These are phyloP conservation scores for Labrus mixtus DNA, from an alignment of 2,113 vertebrate species.

Conservation along the genomic window DNA sequence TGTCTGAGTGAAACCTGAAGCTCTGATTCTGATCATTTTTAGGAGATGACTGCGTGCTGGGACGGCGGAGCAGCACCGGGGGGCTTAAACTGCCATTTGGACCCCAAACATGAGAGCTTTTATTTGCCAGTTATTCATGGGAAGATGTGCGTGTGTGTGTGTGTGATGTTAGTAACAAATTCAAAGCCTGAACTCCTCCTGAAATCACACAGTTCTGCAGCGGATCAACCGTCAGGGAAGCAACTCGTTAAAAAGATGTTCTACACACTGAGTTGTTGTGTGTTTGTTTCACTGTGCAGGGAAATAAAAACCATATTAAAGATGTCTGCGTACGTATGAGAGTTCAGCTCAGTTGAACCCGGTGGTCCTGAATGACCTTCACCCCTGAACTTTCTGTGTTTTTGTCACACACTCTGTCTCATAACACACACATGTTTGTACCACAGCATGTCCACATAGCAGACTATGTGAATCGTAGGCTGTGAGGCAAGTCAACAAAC, in stretches of 20 bases:
- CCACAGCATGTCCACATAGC: too few species aligned
- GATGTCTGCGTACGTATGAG: too few species aligned
- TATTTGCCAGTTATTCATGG: conserved; percentile 57
- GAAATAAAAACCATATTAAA: too few species aligned
- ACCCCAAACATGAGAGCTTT: conserved; percentile 53
- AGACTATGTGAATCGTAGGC: too few species aligned
- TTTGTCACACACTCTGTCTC: too few species aligned
- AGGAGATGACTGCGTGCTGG: conserved; percentile 51
- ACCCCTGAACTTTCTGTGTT: too few species aligned
- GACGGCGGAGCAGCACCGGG: conserved; percentile 38
- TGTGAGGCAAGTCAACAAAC: too few species aligned
- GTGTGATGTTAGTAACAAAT: background rate
- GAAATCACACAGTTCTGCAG: background rate
- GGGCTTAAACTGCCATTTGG: conserved; percentile 61
- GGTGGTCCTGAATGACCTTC: too few species aligned
- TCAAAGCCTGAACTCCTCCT: background rate
- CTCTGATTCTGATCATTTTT: conserved; percentile 74
- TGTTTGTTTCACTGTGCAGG: too few species aligned
- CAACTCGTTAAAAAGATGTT: background rate
- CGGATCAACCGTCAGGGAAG: background rate
- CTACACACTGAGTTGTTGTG: too few species aligned
- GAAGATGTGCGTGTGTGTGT: conserved; percentile 9
- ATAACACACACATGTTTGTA: too few species aligned
- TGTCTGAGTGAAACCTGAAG: conserved; percentile 83
- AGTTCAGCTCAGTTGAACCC: too few species aligned